Base-by-base conservation (phyloP, 2,113 vertebrate species). In the Rutilus rutilus region DNA sequence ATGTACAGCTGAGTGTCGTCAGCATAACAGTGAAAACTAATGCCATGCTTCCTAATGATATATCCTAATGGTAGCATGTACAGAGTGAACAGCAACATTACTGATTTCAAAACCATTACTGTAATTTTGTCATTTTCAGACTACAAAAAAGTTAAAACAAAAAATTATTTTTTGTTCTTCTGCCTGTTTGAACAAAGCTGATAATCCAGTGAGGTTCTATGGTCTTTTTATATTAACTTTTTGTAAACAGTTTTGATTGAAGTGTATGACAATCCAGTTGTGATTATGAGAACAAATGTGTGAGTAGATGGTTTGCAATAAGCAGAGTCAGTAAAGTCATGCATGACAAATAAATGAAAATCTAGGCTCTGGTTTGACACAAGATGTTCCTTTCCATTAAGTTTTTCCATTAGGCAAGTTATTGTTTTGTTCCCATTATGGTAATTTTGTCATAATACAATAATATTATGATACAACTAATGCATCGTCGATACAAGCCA, bases 221-320 rank as follows among this genome's bases (percentile, higher is more conserved):
- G 15, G 15, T 21, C 1, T 91, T 91, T 91, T 88, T 47, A 45
- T 25, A 39, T 14, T 30, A 4, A 36, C 54, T 4, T 39, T 39
- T 59, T 15, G 11, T n/a, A 78, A 36, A 39, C 30, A 39, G 27
- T 6, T 36, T 39, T 36, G 27, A 59, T 60, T 80, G n/a, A 45
- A 15, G 6, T 47, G 42, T 80, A 17, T 80, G 78, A 64, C 59
- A 80, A 60, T 11, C 14, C 6, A 45, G 39, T 62, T 62, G 25
- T 64, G 11, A 62, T 79, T 60, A 25, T 36, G 59, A 30, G n/a
- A 80, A 80, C 12, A 79, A 75, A 39, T 42, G 4, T 80, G n/a
- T 45, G 59, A 80, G 59, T 30, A 21, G 36, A 80, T 80, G 15
- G 25, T 80, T 80, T 19, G 25, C 39, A 80, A 36, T n/a, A 59